Percentiles rank a stretch among this genome's conserved stretches.
These are phyloP conservation scores for Lutraria rhynchaena DNA, from an alignment of 1,140 invertebrate species.

Conservation along the genomic window DNA sequence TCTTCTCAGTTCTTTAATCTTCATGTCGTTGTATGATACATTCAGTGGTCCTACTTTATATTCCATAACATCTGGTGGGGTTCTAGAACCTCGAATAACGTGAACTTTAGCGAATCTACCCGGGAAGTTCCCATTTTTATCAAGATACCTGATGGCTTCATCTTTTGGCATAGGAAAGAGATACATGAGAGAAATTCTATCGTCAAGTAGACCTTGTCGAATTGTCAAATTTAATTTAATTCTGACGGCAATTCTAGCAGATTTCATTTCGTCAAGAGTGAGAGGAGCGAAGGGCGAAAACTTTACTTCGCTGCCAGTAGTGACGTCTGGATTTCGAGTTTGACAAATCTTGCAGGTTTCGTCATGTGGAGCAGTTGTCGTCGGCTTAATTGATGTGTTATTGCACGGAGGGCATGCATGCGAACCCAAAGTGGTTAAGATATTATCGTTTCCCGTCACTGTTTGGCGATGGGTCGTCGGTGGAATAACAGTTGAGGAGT, in stretches of 20 bases:
- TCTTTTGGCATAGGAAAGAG: constrained; percentile 65
- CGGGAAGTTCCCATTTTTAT: constrained; percentile 59
- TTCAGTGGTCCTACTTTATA: constrained; percentile 71
- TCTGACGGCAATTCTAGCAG: not conserved
- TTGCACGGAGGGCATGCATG: no score
- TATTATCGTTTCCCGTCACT: no score
- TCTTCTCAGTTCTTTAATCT: not conserved
- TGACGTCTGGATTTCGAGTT: not conserved
- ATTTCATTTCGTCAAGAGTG: constrained; percentile 26
- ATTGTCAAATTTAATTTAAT: not conserved
- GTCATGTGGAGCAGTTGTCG: no score
- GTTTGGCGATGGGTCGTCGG: no score
- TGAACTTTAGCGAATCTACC: constrained; percentile 69
- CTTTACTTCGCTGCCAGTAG: not conserved
- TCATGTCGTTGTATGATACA: not conserved
- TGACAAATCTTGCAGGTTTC: not conserved
- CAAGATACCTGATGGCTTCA: constrained; percentile 66
- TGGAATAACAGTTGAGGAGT: no score
- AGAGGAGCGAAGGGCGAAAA: constrained; percentile 25
- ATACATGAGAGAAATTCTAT: constrained; percentile 53
- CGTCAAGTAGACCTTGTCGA: not conserved
- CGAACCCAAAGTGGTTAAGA: no score
- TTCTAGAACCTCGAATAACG: constrained; percentile 65
- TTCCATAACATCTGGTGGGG: constrained; percentile 67
- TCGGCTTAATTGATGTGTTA: no score